These are phyloP conservation scores for Cheilosia pagana DNA, from an alignment of 2,888 invertebrate genomes.

Conservation along the genomic window DNA sequence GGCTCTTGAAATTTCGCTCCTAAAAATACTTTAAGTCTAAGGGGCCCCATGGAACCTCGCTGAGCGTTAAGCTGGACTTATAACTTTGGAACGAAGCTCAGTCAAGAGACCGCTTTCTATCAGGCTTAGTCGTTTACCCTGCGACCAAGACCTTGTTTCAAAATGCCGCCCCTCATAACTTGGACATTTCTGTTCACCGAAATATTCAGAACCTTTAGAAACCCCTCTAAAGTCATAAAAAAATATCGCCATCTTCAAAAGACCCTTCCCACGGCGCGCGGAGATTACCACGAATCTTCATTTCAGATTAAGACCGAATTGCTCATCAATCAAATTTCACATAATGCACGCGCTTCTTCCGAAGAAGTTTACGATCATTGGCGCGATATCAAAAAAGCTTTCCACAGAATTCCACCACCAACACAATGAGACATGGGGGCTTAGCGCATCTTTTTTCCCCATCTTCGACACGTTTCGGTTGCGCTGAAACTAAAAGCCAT, in stretches of 20 bases:
- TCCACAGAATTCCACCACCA: not conserved
- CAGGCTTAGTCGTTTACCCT: no score
- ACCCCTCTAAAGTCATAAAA: not conserved
- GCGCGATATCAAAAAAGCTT: not conserved
- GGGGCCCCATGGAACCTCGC: no score
- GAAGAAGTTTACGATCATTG: conserved; percentile 10
- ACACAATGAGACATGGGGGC: not conserved
- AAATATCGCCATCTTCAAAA: not conserved
- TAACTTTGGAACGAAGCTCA: no score
- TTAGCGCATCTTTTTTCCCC: conserved; percentile 20
- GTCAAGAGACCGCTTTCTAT: no score
- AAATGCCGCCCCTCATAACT: no score
- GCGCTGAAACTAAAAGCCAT: conserved; percentile 25
- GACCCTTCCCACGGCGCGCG: not conserved
- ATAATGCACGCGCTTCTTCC: conserved; percentile 3
- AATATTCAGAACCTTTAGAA: not conserved
- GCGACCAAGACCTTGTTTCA: no score
- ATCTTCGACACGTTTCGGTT: conserved; percentile 50
- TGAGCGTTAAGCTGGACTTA: no score
- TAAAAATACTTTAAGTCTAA: no score
- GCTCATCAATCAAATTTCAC: conserved; percentile 18
- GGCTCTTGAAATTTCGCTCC: no score
- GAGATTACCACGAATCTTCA: not conserved
- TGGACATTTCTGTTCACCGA: no score
- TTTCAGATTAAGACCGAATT: conserved; percentile 1